Evolutionary conservation across 2,113 vertebrate species (phyloP), one percentile per base, ranked within the genome.

Genomic region (Dissostichus mawsoni): DNA sequence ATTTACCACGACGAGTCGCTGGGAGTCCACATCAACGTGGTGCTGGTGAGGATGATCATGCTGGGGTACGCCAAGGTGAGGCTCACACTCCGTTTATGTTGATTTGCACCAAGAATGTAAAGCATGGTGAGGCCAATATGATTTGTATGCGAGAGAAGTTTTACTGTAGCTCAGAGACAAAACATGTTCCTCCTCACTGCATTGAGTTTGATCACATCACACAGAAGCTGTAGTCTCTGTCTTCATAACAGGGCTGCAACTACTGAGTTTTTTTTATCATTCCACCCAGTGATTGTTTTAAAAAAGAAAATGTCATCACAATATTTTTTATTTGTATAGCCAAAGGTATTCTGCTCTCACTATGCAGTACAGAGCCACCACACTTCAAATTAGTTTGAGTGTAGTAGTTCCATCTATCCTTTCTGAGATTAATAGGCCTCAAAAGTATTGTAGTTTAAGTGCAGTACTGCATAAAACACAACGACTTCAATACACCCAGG

Each of bases 31-130:
- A 97, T 99, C 78, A 99, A 99, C 0, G 98, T 99, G 1, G 97
- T 98, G n/a, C 93, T 99, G 84, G 98, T 99, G 52, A 96, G 98
- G 73, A 98, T 99, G 97, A 98, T 99, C 88, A 99, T 99, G 98
- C 86, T 99, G 76, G 98, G 98, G 0, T 99, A 99, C 0, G 94
- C 98, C 14, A 99, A 99, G 97, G 98, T 99, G 92, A 95, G 92
- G 25, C n/a, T 18, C 16, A 5, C 7, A 0, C 2, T 25, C 41
- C 1, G 8, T 23, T n/a, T 14, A 13, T 8, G 0, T 57, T 1
- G 1, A 70, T 14, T 53, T 9, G 16, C 16, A n/a, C 11, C 11
- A 23, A 5, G 17, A 8, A 52, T 56, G 48, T 52, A 1, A 20
- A 41, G 9, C 12, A 36, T 25, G 6, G 7, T 23, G 36, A 41